phyloP scores from a whole-genome alignment of 2,888 invertebrate species.

The Halictus ligatus region DNA sequence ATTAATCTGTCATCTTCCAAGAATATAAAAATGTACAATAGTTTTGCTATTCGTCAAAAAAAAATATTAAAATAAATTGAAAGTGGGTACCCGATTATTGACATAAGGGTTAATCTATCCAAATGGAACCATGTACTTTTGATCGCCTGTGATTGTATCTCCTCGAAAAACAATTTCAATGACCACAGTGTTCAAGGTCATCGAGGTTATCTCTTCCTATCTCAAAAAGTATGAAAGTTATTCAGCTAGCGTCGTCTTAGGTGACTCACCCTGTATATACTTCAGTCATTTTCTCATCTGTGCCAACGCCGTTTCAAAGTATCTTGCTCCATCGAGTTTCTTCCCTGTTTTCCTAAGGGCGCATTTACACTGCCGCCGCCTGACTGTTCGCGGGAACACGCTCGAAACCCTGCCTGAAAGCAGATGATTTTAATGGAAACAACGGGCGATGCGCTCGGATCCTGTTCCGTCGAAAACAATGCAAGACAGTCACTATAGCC shows the following conservation, averaged over 20 bases:
- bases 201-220: background rate
- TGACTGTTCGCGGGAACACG: background rate
- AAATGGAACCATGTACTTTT: no score
- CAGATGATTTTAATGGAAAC: constrained; percentile 6
- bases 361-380: constrained; percentile 21
- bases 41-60: no score
- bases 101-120: no score
- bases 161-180: no score
- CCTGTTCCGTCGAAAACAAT: background rate
- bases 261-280: constrained; percentile 33
- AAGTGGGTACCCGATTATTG: no score
- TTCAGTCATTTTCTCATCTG: constrained; percentile 30
- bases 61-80: no score
- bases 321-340: constrained; percentile 6
- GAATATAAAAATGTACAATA: no score
- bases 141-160: no score
- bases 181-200: no score
- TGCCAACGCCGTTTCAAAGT: constrained; percentile 2
- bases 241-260: background rate
- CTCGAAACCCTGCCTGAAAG: background rate
- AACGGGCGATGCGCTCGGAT: background rate
- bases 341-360: constrained; percentile 25
- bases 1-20: no score
- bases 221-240: background rate
- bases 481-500: background rate